Percentiles rank a stretch among this genome's conserved stretches.
These are phyloP conservation scores for Encarsia formosa DNA, from an alignment of 2,888 invertebrate genomes.

Conservation along the genomic window DNA sequence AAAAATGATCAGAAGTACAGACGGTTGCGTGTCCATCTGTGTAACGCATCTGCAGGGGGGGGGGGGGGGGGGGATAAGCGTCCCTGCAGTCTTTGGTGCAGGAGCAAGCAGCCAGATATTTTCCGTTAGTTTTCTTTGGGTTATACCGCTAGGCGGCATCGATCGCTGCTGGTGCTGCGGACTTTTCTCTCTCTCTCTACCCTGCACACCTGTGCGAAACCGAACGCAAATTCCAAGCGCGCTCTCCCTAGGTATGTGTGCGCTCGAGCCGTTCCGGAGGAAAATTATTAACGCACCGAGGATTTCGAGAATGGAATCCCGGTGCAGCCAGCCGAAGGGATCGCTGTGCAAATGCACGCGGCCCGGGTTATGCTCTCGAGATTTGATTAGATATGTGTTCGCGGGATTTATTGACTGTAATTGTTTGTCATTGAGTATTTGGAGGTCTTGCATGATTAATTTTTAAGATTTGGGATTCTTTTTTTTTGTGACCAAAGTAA, in stretches of 20 bases:
- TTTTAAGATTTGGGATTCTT: no score
- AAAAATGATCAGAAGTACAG: background rate
- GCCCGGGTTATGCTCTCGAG: background rate
- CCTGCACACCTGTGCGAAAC: conserved; percentile 1
- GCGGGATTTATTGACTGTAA: no score
- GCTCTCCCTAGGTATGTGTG: background rate
- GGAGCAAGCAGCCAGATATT: no score
- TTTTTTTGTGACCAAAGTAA: no score
- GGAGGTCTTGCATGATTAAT: no score
- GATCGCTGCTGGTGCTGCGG: conserved; percentile 5
- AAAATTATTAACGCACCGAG: background rate
- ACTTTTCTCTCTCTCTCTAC: background rate
- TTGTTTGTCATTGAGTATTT: no score
- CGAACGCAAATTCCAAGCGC: conserved; percentile 15
- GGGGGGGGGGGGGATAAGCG: background rate
- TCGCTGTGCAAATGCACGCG: no score
- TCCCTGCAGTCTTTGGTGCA: no score
- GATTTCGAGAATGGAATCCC: background rate
- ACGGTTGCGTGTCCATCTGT: background rate
- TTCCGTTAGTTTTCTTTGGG: conserved; percentile 28
- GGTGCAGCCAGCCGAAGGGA: no score
- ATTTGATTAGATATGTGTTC: background rate
- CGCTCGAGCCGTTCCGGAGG: background rate
- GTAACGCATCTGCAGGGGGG: background rate
- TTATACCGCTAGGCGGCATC: conserved; percentile 27